These are phyloP conservation scores for Lophius piscatorius DNA, from an alignment of 2,113 vertebrate genomes.

Conservation along the genomic window DNA sequence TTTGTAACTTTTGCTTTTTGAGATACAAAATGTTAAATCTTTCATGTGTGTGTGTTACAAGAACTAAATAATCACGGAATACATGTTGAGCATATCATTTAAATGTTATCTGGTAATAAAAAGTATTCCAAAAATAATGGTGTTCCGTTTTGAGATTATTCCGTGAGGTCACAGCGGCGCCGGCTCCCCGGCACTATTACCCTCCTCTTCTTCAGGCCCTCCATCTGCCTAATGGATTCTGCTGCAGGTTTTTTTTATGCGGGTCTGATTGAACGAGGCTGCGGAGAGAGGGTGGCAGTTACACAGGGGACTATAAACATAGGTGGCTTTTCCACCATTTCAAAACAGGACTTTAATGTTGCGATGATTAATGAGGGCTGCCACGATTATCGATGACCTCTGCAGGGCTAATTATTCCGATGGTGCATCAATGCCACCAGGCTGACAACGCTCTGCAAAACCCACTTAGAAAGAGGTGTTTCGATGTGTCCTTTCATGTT, in stretches of 20 bases:
- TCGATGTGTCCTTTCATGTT: conserved; percentile 4
- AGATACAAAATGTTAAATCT: too few relatives aligned
- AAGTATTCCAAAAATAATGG: too few relatives aligned
- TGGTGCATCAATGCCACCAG: conserved; percentile 13
- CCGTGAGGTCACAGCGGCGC: too few relatives aligned
- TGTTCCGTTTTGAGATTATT: too few relatives aligned
- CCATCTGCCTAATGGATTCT: conserved; percentile 34
- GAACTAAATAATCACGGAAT: too few relatives aligned
- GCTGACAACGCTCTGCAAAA: conserved; percentile 25
- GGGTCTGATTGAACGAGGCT: conserved; percentile 3
- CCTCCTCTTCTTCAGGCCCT: conserved; percentile 3
- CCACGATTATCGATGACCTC: conserved; percentile 39
- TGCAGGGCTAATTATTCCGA: conserved; percentile 50
- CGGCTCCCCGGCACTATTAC: conserved; percentile 15
- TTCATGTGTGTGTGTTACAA: too few relatives aligned
- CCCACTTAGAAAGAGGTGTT: conserved; percentile 17
- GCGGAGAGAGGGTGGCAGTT: conserved; percentile 10
- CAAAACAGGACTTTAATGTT: conserved; percentile 43
- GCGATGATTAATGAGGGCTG: conserved; percentile 50
- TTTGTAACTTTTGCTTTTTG: too few relatives aligned
- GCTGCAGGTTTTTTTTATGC: conserved; percentile 25
- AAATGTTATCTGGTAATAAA: too few relatives aligned
- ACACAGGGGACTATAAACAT: conserved; percentile 18
- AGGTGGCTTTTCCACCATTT: conserved; percentile 39
- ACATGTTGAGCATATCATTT: too few relatives aligned